Evolutionary conservation across 92 coral and sea anemone genomes (phyloP).

Genomic region (Zoanthus sansibaricus): DNA sequence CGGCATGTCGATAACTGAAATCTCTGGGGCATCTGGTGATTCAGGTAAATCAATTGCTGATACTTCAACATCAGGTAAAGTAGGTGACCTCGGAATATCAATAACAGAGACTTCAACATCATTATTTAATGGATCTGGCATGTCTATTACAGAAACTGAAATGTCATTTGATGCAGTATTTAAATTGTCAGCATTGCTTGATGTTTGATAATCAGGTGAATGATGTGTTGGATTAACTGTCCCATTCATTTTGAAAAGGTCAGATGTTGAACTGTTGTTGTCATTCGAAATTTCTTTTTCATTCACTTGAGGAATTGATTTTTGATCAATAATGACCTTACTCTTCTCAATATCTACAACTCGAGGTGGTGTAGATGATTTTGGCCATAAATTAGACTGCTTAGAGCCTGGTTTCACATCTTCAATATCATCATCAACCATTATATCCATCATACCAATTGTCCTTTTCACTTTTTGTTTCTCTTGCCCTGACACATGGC

Average conservation of each 20-base stretch:
- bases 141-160: conserved; percentile 86
- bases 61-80: conserved; percentile 33
- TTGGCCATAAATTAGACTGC: conserved; percentile 5
- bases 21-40: conserved; percentile 57
- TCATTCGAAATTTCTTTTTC: neutral
- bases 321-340: neutral
- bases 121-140: conserved; percentile 66
- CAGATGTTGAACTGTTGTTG: neutral
- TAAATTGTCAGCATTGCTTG: neutral
- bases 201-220: neutral
- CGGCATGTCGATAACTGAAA: conserved; percentile 88
- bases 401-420: neutral
- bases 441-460: conserved; percentile 60
- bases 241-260: conserved; percentile 4
- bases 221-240: neutral
- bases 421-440: conserved; percentile 50
- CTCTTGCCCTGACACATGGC: conserved; percentile 40
- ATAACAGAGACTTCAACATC: conserved; percentile 80
- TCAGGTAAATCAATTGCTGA: conserved; percentile 23
- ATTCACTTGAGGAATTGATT: neutral
- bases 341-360: conserved; percentile 24
- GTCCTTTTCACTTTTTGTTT: conserved; percentile 47
- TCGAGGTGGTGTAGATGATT: neutral
- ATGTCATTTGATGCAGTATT: conserved; percentile 50
- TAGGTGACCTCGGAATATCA: conserved; percentile 71